Evolutionary conservation across 1,140 invertebrate genomes (phyloP).

Genomic region (Microvelia longipes): DNA sequence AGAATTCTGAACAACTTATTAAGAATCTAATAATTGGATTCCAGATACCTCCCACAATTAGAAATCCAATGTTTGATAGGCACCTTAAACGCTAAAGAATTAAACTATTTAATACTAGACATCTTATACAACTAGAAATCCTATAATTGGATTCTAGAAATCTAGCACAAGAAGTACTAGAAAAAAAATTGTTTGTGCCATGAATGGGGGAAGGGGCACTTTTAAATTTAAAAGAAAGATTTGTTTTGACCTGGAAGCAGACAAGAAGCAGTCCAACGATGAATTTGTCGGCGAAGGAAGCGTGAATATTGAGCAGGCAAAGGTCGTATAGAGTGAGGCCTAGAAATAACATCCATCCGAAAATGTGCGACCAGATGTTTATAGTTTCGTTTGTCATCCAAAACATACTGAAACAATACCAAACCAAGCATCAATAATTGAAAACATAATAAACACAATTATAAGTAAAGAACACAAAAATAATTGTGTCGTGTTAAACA

Average conservation of each 20-base stretch:
- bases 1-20: too few species aligned
- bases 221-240: not conserved
- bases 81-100: too few species aligned
- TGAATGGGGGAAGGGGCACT: not conserved
- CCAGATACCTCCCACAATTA: too few species aligned
- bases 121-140: not conserved
- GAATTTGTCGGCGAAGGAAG: constrained; percentile 62
- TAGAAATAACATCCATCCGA: constrained; percentile 77
- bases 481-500: too few species aligned
- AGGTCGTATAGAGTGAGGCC: constrained; percentile 71
- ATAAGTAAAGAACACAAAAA: too few species aligned
- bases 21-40: too few species aligned
- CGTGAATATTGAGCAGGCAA: constrained; percentile 57
- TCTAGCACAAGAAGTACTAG: not conserved
- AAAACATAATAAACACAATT: not conserved
- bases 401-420: constrained; percentile 54
- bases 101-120: not conserved
- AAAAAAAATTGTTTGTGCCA: not conserved
- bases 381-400: constrained; percentile 95
- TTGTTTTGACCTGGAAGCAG: constrained; percentile 59
- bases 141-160: not conserved
- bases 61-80: too few species aligned
- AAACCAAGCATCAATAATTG: constrained; percentile 1
- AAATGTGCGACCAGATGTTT: constrained; percentile 92
- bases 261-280: constrained; percentile 64